phyloP scores from a whole-genome alignment of 2,888 invertebrate genomes.

The Trissolcus japonicus region DNA sequence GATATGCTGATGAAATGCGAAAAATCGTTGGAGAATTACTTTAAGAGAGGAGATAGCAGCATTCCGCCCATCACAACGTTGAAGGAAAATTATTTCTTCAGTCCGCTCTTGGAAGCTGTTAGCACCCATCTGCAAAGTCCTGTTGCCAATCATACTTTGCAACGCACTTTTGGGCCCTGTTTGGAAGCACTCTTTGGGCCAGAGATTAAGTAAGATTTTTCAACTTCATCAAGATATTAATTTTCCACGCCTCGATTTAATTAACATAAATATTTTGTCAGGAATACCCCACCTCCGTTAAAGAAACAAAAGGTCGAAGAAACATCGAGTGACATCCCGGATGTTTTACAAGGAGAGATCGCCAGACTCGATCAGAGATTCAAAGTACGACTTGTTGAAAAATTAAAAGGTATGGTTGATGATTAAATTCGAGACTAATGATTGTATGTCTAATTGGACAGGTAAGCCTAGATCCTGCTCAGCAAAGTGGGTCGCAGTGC shows the following conservation, averaged over 20 bases:
- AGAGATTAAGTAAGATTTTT: constrained; percentile 84
- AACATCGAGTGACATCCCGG: constrained; percentile 84
- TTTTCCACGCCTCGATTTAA: too few relatives aligned
- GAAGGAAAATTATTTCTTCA: constrained; percentile 86
- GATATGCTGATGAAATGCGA: constrained; percentile 95
- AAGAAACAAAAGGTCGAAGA: constrained; percentile 82
- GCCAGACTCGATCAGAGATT: constrained; percentile 93
- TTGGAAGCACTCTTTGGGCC: constrained; percentile 92
- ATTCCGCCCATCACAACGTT: constrained; percentile 75
- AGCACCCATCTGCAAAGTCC: constrained; percentile 87
- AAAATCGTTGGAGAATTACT: constrained; percentile 89
- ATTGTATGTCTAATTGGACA: constrained; percentile 49
- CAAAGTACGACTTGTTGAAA: constrained; percentile 79
- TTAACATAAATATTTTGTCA: too few relatives aligned
- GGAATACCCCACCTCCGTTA: constrained; percentile 83
- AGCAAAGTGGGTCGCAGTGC: constrained; percentile 83
- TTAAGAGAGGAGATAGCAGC: constrained; percentile 81
- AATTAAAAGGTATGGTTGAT: neutral
- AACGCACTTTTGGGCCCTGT: constrained; percentile 93
- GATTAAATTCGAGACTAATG: too few relatives aligned
- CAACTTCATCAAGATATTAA: too few relatives aligned
- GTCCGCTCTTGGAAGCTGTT: constrained; percentile 91
- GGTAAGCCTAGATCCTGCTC: constrained; percentile 79
- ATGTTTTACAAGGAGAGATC: constrained; percentile 95
- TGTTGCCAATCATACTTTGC: constrained; percentile 92